Base-by-base conservation (phyloP, 2,888 invertebrate species). In the Drosophila meridionalis region DNA sequence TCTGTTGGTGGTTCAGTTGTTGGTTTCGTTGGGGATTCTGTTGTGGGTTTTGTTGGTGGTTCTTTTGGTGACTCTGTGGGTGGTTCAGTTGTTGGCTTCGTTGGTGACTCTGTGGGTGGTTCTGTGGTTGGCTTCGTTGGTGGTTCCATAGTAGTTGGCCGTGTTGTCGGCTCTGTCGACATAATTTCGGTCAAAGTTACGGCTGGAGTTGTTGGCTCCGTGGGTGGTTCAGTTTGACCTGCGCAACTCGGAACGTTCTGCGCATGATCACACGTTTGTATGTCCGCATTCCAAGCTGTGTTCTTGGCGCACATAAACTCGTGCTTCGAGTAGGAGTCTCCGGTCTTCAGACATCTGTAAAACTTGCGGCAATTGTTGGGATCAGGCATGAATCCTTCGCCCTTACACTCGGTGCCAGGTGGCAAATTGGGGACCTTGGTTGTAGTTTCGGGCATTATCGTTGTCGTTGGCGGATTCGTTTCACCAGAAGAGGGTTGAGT, bases 231-330 rank as follows among this genome's bases (percentile, higher is more conserved):
- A 1, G 61, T 83, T 73, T 67, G 83, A 11, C 91, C 88, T n/a
- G 80, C 80, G 65, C 93, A 93, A 32, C 90, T 70, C 1, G 90
- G 82, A 14, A 92, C 83, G 57, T 92, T 92, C 4, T 91, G 92
- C 8, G 93, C 93, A 85, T 95, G 94, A 89, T 95, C 95, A 80
- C 95, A 96, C 1, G 95, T 94, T 84, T 94, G 94, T 61, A 94
- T 93, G n/a, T 94, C 93, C 85, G 95, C 94, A 83, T 96, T 95
- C 96, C 96, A 96, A n/a, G 94, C 94, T 0, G 96, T 96, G 42
- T 95, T 96, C 67, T 94, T 94, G 0, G 95, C 95, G 83, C 96
- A 96, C 60, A 93, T 92, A 82, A 95, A 96, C 57, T 95, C 95
- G 82, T 91, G 79, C 38, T 72, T 86, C 2, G 77, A 57, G 62